Evolutionary conservation across 1,140 invertebrate genomes (phyloP), one percentile per base, ranked within the genome.

Genomic region (Chironomus striatipennis): DNA sequence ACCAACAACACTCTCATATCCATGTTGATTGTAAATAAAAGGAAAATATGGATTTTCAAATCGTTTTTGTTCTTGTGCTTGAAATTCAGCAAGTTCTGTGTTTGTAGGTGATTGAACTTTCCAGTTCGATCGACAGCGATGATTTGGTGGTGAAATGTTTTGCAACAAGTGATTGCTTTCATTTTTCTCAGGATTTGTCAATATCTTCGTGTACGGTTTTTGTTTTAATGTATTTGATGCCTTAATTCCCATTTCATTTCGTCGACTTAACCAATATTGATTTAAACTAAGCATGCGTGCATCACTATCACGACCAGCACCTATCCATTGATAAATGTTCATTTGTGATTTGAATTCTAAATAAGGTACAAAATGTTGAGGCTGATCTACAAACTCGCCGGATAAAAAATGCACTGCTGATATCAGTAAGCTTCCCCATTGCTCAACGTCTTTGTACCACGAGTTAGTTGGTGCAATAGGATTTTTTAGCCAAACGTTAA

Each of bases 341-440:
- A 87, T 76, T 81, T 79, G 65, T 72, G 85, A 88, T 81, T 97
- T 96, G 80, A 93, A 96, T 81, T 97, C 95, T 74, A 98, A 86
- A 78, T 95, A 97, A 4, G 96, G 95, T 4, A 97, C 93, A 85
- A 95, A 95, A 77, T 97, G 95, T 70, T 93, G 90, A 15, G 95
- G 92, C 76, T 91, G 87, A 74, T 91, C 91, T 75, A 89, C 85
- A 77, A 90, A 89, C 80, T 96, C 93, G 3, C 95, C 95, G 17
- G 93, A 90, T 17, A 98, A 83, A 81, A 97, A 97, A 75, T 91
- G 90, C 10, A 97, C 84, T 2, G 94, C 93, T 7, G 93, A 90
- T 43, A 90, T 87, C 17, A 97, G 86, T 75, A 92, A 85, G 4
- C 87, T 86, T 17, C 91, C 87, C 93, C 94, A 97, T 77, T 92